A percentile compares a stretch with the other conserved stretches of the same genome.
phyloP scores from a whole-genome alignment of 2,888 invertebrate species.

The Eupithecia vulgata region DNA sequence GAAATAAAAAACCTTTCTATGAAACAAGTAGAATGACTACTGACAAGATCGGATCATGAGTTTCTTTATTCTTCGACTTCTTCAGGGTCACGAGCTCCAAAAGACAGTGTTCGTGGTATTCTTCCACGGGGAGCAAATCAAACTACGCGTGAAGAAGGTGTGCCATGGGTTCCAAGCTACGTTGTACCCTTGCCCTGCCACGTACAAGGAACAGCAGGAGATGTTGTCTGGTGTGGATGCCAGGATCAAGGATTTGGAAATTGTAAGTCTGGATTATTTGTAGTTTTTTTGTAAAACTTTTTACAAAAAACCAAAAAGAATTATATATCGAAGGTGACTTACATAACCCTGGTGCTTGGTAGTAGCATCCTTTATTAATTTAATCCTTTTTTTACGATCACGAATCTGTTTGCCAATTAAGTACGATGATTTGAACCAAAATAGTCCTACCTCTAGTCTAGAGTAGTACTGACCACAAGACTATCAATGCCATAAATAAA shows the following conservation, averaged over 20 bases:
- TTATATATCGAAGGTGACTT: not conserved
- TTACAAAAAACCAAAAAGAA: not conserved
- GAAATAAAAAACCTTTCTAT: not conserved
- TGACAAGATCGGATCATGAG: not conserved
- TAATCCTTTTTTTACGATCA: not conserved
- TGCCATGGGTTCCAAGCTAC: constrained; percentile 91
- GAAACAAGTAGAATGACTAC: not conserved
- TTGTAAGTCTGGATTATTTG: constrained; percentile 62
- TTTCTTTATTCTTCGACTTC: constrained; percentile 21
- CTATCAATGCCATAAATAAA: not conserved
- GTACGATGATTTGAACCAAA: not conserved
- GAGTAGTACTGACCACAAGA: not conserved
- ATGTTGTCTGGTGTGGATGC: constrained; percentile 89
- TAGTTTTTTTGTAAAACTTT: not conserved
- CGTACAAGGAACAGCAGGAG: constrained; percentile 87
- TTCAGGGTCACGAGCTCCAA: constrained; percentile 87
- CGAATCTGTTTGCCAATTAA: not conserved
- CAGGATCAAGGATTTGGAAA: constrained; percentile 88
- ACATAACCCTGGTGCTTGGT: not conserved
- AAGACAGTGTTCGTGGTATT: constrained; percentile 88
- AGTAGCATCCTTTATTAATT: not conserved
- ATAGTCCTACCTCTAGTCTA: not conserved
- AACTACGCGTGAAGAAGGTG: constrained; percentile 89
- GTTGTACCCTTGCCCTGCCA: constrained; percentile 90
- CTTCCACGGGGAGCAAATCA: constrained; percentile 90